phyloP scores from a whole-genome alignment of 1,140 invertebrate genomes.

The Cydia fagiglandana region DNA sequence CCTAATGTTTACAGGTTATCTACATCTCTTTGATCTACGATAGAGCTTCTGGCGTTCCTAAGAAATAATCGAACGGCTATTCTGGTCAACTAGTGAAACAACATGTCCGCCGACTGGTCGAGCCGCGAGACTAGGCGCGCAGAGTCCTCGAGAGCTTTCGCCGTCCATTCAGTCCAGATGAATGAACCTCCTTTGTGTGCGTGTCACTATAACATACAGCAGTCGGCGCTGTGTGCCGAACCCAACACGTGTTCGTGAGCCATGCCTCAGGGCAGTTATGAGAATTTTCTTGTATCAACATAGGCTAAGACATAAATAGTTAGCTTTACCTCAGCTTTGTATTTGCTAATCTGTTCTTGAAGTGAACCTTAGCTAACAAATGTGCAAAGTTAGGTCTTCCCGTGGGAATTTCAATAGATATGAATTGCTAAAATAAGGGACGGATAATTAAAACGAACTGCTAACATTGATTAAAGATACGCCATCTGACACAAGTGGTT shows the following conservation, averaged over 20 bases:
- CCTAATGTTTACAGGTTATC: too few relatives aligned
- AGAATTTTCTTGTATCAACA: constrained; percentile 76
- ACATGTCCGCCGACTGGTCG: constrained; percentile 71
- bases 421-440: constrained; percentile 25
- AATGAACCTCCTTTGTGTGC: constrained; percentile 64
- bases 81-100: constrained; percentile 57
- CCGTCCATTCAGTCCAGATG: constrained; percentile 64
- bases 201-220: constrained; percentile 34
- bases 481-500: constrained; percentile 56
- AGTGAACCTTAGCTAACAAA: constrained; percentile 36
- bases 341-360: constrained; percentile 53
- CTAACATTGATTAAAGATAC: constrained; percentile 48
- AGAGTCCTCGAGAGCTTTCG: constrained; percentile 66
- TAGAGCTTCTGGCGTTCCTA: background rate
- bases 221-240: constrained; percentile 39
- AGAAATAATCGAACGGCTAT: constrained; percentile 7
- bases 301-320: constrained; percentile 70
- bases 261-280: constrained; percentile 66
- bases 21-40: constrained; percentile 7
- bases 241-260: constrained; percentile 69
- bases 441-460: constrained; percentile 40
- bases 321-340: constrained; percentile 64
- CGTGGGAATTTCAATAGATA: constrained; percentile 15
- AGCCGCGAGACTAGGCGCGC: constrained; percentile 64
- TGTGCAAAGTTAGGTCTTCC: constrained; percentile 9